phyloP scores from a whole-genome alignment of 1,140 invertebrate genomes.

The Polypedilum pembai region DNA sequence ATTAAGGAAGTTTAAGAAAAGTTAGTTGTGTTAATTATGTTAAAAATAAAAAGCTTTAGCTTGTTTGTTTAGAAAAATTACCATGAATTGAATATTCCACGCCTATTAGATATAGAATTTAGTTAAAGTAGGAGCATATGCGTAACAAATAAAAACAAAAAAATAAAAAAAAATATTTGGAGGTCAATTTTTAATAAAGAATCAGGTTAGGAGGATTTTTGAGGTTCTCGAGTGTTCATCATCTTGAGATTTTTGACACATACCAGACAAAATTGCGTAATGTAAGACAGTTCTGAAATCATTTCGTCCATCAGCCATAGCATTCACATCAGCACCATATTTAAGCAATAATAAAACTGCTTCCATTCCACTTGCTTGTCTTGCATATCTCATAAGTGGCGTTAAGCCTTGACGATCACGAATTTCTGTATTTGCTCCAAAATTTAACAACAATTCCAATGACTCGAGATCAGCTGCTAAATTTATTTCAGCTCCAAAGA shows the following conservation, averaged over 20 bases:
- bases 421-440: constrained; percentile 81
- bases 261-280: constrained; percentile 73
- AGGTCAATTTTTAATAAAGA: too few species aligned
- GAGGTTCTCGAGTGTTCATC: too few species aligned
- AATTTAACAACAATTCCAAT: constrained; percentile 69
- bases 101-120: background rate
- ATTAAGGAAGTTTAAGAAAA: background rate
- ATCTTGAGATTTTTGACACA: constrained; percentile 25
- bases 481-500: constrained; percentile 86
- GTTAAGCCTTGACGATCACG: constrained; percentile 73
- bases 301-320: constrained; percentile 68
- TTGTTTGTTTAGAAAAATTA: constrained; percentile 21
- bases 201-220: too few species aligned
- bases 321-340: constrained; percentile 74
- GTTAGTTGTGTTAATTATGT: background rate
- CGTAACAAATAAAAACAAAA: background rate
- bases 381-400: constrained; percentile 78
- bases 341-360: constrained; percentile 68
- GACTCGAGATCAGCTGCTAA: constrained; percentile 75
- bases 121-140: background rate
- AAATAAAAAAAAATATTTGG: background rate
- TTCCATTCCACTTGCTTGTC: constrained; percentile 69
- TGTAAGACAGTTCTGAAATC: constrained; percentile 78
- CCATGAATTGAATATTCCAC: constrained; percentile 25
- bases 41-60: background rate